phyloP scores from a whole-genome alignment of 2,113 vertebrate genomes.

The Centropristis striata region DNA sequence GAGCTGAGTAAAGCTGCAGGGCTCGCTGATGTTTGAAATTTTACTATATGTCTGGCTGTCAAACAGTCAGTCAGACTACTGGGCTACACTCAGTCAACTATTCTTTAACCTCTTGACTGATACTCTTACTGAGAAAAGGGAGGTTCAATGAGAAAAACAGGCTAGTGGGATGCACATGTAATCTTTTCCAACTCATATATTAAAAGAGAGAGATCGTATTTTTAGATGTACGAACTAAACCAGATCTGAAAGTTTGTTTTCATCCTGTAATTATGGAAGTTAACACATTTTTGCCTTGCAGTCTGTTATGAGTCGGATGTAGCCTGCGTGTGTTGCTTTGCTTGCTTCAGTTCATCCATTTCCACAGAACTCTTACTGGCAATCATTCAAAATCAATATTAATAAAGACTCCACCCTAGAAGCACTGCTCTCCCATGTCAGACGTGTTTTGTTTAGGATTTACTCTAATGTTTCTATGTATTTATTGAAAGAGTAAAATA shows the following conservation, averaged over 20 bases:
- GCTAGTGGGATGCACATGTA: not conserved
- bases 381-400: slow-evolving; percentile 14
- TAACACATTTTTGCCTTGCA: not conserved
- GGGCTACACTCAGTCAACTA: not conserved
- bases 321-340: not conserved
- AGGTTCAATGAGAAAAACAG: not conserved
- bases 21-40: not conserved
- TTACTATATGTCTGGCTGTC: no score
- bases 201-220: not conserved
- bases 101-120: not conserved
- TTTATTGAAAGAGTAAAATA: not conserved
- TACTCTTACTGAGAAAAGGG: not conserved
- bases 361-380: not conserved
- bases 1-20: not conserved
- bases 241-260: not conserved
- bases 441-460: not conserved
- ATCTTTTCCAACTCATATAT: not conserved
- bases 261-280: not conserved
- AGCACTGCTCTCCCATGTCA: not conserved
- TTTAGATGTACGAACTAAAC: no score
- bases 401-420: not conserved
- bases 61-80: no score
- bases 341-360: not conserved
- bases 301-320: not conserved
- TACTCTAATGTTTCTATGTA: not conserved